A percentile compares a stretch with the other conserved stretches of the same genome.
phyloP scores from a whole-genome alignment of 2,113 vertebrate species.

The Kryptolebias marmoratus region DNA sequence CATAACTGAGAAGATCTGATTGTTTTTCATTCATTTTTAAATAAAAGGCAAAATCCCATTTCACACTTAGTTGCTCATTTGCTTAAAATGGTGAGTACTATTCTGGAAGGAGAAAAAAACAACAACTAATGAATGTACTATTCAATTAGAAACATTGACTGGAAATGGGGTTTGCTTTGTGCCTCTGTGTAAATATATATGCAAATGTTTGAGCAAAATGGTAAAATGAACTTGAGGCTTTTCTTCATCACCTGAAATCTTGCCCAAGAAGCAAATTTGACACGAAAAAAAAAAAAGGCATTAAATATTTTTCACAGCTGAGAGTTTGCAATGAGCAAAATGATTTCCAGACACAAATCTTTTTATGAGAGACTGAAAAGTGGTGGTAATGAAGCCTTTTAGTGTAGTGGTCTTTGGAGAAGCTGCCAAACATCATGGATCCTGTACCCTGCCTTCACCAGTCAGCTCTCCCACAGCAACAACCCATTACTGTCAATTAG shows the following conservation, averaged over 20 bases:
- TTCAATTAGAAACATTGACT: slow-evolving; percentile 33
- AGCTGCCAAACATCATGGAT: slow-evolving; percentile 61
- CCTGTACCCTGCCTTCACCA: slow-evolving; percentile 27
- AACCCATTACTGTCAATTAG: slow-evolving; percentile 72
- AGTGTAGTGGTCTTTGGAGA: slow-evolving; percentile 59
- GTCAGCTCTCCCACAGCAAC: slow-evolving; percentile 27
- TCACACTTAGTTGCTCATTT: slow-evolving; percentile 41
- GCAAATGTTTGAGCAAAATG: slow-evolving; percentile 1
- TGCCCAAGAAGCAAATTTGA: slow-evolving; percentile 9
- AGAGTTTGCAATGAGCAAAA: neutral
- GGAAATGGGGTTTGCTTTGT: slow-evolving; percentile 16
- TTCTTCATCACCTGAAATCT: neutral
- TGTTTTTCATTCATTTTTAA: slow-evolving; percentile 43
- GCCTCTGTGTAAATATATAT: neutral
- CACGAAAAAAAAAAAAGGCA: neutral
- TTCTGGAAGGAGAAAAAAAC: slow-evolving; percentile 3
- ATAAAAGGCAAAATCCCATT: slow-evolving; percentile 39
- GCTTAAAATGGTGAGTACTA: slow-evolving; percentile 38
- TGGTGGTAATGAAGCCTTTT: slow-evolving; percentile 64
- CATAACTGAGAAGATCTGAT: slow-evolving; percentile 36
- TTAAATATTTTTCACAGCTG: slow-evolving; percentile 9
- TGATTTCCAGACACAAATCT: neutral
- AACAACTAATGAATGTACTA: slow-evolving; percentile 21
- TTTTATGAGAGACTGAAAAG: slow-evolving; percentile 36
- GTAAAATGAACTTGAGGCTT: slow-evolving; percentile 7